Base-by-base conservation (phyloP, 2,888 invertebrate species). In the Nudaria mundana region DNA sequence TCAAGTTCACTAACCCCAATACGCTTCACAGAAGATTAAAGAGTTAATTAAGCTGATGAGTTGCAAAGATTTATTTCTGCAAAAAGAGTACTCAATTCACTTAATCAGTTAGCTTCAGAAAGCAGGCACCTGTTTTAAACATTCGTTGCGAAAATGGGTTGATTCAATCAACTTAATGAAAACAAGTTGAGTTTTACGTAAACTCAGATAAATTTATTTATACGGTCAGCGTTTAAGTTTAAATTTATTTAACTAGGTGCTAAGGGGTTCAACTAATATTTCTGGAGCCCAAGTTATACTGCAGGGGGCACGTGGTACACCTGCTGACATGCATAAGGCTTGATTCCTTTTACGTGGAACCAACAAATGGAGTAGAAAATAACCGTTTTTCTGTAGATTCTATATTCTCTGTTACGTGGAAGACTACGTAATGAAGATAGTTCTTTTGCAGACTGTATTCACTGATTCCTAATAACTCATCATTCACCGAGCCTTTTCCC, bases 121-220 rank as follows among this genome's bases (percentile, higher is more conserved):
- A 56, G 50, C 53, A 61, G 57, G 60, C 54, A 56, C 53, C 52
- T 58, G 54, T 59, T 63, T 57, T 65, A 52, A 70, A 63, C 66
- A 66, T 66, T 67, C 63, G 52, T 57, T 47, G 53, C 54, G 63
- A 63, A 69, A 68, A 67, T 63, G 55, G 56, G 57, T 61, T 66
- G 54, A 60, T 63, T 67, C 66, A 69, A 75, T 70, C 67, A 66
- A 54, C 57, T 58, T 71, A 76, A 74, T 76, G 74, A 72, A 71
- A 70, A 66, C 63, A 66, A 66, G 64, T 63, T 57, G 62, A 56
- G 51, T 44, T 57, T 53, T 52, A 63, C 60, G 5, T 26, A 23
- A 10, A 15, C 6, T 23, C 7, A 6, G 14, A 28, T 8, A 5
- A 20, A 20, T 20, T 8, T 8, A 20, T 20, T 20, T 20, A 8